A percentile compares a stretch with the other conserved stretches of the same genome.
Conservation (phyloP, 2,113 vertebrate genomes). For the Triplophysa dalaica region DNA sequence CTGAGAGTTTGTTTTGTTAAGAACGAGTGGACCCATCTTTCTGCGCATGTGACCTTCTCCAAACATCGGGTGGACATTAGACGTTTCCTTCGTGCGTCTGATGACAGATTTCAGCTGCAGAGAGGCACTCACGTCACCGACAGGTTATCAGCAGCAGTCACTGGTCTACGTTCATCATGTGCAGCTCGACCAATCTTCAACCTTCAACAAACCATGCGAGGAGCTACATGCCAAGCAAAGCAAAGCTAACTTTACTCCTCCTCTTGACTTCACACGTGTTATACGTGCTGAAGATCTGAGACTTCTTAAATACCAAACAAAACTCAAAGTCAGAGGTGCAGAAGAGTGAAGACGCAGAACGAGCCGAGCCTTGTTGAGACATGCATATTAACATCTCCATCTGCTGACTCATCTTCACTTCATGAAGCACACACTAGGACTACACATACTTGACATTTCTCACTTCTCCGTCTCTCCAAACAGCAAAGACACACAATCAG, state of each 20-base stretch:
- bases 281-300: neutral
- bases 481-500: too few relatives aligned
- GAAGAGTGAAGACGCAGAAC: neutral
- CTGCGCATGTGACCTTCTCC: slow-evolving; percentile 84
- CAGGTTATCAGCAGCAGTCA: too few relatives aligned
- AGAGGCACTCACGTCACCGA: slow-evolving; percentile 15
- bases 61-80: slow-evolving; percentile 92
- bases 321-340: neutral
- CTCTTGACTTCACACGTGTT: neutral
- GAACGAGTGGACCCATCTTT: slow-evolving; percentile 84
- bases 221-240: neutral
- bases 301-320: neutral
- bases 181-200: too few relatives aligned
- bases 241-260: neutral
- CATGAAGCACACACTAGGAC: neutral
- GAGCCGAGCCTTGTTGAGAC: slow-evolving; percentile 27
- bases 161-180: too few relatives aligned
- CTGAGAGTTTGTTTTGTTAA: slow-evolving; percentile 88
- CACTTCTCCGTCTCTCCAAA: neutral
- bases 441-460: neutral
- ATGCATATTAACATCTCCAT: slow-evolving; percentile 6
- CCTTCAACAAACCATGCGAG: too few relatives aligned
- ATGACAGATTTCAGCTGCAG: slow-evolving; percentile 92
- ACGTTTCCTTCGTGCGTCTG: slow-evolving; percentile 90
- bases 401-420: neutral